Evolutionary conservation across 2,888 invertebrate genomes (phyloP), one percentile per base, ranked within the genome.

Genomic region (Epicampocera succincta): DNA sequence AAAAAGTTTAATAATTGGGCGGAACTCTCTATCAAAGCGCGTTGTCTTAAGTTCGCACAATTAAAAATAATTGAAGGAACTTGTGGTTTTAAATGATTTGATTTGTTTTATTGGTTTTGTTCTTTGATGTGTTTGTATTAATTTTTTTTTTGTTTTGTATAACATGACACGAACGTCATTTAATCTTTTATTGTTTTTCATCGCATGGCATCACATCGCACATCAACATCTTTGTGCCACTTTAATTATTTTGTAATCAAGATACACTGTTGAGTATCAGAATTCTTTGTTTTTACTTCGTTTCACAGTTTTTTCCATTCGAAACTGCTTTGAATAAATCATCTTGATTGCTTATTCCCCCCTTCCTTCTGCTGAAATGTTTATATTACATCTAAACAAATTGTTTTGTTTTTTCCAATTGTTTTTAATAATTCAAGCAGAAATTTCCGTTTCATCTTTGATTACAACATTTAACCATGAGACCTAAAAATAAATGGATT

Each of bases 401-500:
- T 33, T 21, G 33, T 33, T 50, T 72, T 33, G 5, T 25, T 25
- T 25, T 25, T 25, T 25, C 5, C 42, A 71, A 75, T 65, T 75
- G 69, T 80, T 68, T 68, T 76, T 15, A 68, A 42, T 48, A 76
- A 76, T 50, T 68, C 42, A 73, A 68, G 68, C 69, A 44, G 54
- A 56, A 56, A 78, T 78, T 77, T 83, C 83, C 83, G 80, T 80
- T 83, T 77, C 66, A 60, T 71, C 66, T 83, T 69, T 65, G 50
- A 44, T 83, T 79, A 72, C 83, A 21, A 54, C 42, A 48, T 17
- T 48, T 54, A 77, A 63, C 48, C 77, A 56, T 42, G 63, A 54
- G n/a, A 17, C 3, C 17, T 61, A n/a, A 48, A 74, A 25, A 48
- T 58, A 44, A 65, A 13, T 21, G 25, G 9, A 38, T 25, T 63